Evolutionary conservation across 2,888 invertebrate species (phyloP).

Genomic region (Sinohyriopsis cumingii): DNA sequence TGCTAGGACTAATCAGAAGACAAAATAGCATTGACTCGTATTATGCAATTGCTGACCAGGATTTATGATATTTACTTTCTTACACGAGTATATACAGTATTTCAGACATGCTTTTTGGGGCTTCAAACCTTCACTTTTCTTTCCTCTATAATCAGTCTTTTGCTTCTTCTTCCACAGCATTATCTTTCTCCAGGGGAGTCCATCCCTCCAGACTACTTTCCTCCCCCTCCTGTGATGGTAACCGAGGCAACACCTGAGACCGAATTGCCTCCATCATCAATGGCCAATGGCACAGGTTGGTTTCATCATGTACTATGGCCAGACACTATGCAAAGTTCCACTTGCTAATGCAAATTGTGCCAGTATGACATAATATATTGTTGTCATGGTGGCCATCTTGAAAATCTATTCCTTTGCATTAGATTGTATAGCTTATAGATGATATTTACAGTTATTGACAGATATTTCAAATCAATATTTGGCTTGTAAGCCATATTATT

Average conservation of each 20-base stretch:
- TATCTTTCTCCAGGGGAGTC: constrained; percentile 36
- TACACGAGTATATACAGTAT: too few relatives aligned
- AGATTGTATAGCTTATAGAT: neutral
- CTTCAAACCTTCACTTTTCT: neutral
- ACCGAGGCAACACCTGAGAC: constrained; percentile 64
- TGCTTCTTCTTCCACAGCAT: constrained; percentile 18
- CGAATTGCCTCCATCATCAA: constrained; percentile 43
- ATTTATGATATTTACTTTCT: neutral
- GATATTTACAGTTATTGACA: too few relatives aligned
- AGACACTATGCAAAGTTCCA: neutral
- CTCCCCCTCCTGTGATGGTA: constrained; percentile 66
- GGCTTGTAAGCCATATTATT: too few relatives aligned
- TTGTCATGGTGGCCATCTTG: too few relatives aligned
- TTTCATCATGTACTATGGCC: neutral
- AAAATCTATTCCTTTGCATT: too few relatives aligned
- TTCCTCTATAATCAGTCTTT: neutral
- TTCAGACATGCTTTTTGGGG: too few relatives aligned
- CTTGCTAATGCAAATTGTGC: neutral
- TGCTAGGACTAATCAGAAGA: constrained; percentile 1
- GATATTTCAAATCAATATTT: too few relatives aligned
- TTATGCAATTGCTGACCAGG: neutral
- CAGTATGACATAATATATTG: too few relatives aligned
- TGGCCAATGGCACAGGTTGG: constrained; percentile 53
- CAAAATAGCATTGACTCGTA: neutral
- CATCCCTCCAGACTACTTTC: constrained; percentile 55